Evolutionary conservation across 2,888 invertebrate species (phyloP).

Genomic region (Apotomis turbidana): DNA sequence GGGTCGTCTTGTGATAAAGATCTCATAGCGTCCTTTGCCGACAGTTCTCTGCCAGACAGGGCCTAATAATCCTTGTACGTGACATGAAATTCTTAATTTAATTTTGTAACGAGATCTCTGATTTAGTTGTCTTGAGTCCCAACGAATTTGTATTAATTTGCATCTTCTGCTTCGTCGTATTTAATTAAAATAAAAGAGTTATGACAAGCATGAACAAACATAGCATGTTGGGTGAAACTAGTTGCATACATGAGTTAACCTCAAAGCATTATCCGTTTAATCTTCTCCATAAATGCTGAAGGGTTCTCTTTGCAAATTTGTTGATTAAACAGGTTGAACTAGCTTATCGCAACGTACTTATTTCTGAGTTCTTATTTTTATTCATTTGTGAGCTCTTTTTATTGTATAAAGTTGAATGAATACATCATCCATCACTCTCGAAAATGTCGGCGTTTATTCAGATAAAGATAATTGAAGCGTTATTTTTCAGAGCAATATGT

Average conservation of each 20-base stretch:
- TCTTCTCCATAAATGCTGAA: constrained; percentile 6
- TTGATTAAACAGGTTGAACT: neutral
- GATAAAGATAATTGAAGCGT: neutral
- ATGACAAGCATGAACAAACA: neutral
- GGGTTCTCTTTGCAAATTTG: neutral
- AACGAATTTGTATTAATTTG: neutral
- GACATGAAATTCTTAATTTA: constrained; percentile 19
- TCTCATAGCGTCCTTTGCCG: constrained; percentile 15
- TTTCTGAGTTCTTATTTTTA: neutral
- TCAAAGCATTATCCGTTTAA: constrained; percentile 5
- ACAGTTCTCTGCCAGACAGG: constrained; percentile 14
- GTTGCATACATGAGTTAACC: constrained; percentile 18
- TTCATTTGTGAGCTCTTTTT: neutral
- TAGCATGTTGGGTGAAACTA: constrained; percentile 11
- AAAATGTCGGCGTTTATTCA: constrained; percentile 2
- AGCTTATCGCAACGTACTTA: neutral
- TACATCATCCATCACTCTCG: neutral
- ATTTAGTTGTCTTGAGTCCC: constrained; percentile 2
- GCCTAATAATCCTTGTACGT: constrained; percentile 28
- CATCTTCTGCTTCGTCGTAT: neutral
- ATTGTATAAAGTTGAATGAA: neutral
- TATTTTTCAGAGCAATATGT: neutral
- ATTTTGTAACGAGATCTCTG: neutral
- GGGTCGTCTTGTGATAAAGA: constrained; percentile 28
- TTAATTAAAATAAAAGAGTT: neutral